These are phyloP conservation scores for Bolborhynchus lineola DNA, from an alignment of 2,113 vertebrate species.

Conservation along the genomic window DNA sequence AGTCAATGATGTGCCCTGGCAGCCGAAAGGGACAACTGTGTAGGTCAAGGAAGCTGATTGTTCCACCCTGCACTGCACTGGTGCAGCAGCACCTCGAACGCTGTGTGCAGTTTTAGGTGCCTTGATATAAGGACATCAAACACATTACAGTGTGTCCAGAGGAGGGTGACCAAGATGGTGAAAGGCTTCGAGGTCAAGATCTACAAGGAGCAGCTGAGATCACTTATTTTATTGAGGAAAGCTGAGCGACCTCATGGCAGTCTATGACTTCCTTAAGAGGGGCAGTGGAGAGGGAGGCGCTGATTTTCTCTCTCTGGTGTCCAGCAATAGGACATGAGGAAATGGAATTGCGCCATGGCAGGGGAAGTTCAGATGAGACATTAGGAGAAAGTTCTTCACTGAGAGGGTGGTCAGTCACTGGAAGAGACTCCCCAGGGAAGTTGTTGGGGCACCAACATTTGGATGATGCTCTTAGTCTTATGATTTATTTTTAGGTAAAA, in stretches of 20 bases:
- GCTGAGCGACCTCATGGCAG: not conserved
- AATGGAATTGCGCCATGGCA: not conserved
- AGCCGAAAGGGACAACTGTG: not conserved
- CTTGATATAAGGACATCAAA: not conserved
- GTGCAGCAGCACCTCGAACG: fast-evolving
- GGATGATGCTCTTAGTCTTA: not conserved
- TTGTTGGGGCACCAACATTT: not conserved
- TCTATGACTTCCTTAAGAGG: fast-evolving
- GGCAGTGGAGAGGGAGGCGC: fast-evolving
- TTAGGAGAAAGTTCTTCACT: not conserved
- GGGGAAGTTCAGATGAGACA: not conserved
- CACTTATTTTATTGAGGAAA: not conserved
- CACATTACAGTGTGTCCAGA: not conserved
- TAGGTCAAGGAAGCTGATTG: fast-evolving
- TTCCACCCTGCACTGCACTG: not conserved
- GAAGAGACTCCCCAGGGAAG: not conserved
- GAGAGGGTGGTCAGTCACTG: fast-evolving
- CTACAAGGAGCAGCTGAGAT: not conserved
- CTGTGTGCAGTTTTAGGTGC: not conserved
- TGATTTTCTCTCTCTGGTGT: not conserved
- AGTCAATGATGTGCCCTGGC: not conserved
- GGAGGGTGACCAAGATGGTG: not conserved
- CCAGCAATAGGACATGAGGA: fast-evolving
- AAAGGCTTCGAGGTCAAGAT: not conserved
- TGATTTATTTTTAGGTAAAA: not conserved